Evolutionary conservation across 1,140 invertebrate species (phyloP), one percentile per base, ranked within the genome.

Genomic region (Ylistrum balloti): DNA sequence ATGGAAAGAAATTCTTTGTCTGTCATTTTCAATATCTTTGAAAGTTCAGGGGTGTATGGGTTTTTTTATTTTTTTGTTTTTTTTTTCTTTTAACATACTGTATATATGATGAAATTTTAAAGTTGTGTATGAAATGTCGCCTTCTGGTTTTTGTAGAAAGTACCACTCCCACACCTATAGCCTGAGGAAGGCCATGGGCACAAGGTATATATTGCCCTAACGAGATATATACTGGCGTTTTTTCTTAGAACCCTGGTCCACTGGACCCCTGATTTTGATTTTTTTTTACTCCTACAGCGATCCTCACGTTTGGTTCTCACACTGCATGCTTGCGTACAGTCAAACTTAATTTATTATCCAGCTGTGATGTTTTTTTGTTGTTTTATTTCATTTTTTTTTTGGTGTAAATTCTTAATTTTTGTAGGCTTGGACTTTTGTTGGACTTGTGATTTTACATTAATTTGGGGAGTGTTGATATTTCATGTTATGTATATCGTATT

Each of bases 111-210:
- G 2, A 45, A 33, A 15, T 33, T 41, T 0, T 32, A 33, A 41
- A 41, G 34, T 74, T 74, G 56, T 74, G n/a, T 74, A 74, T 74
- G 56, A 74, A 74, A 74, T 74, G 56, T 33, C 34, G 88, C 86
- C 85, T 45, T 85, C 48, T 89, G 45, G 85, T 88, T 90, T n/a
- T 92, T 93, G 91, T 91, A 93, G 92, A 93, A 93, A 93, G 45
- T 90, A 92, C 88, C 91, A 94, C 88, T 91, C 90, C 17, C 91
- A 91, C 86, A 90, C 91, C 38, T 94, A 94, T 92, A 93, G 91
- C 90, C 90, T 94, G 90, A 93, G 93, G 92, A 94, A 93, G 92
- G 91, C 89, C 85, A 33, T 93, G 45, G 91, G 90, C 41, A 85
- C 91, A 91, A 94, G 93, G 93, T 94, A 94, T 88, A 90, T 74